Evolutionary conservation across 2,888 invertebrate genomes (phyloP), one percentile per base, ranked within the genome.

Genomic region (Scrobipalpa atriplicella): DNA sequence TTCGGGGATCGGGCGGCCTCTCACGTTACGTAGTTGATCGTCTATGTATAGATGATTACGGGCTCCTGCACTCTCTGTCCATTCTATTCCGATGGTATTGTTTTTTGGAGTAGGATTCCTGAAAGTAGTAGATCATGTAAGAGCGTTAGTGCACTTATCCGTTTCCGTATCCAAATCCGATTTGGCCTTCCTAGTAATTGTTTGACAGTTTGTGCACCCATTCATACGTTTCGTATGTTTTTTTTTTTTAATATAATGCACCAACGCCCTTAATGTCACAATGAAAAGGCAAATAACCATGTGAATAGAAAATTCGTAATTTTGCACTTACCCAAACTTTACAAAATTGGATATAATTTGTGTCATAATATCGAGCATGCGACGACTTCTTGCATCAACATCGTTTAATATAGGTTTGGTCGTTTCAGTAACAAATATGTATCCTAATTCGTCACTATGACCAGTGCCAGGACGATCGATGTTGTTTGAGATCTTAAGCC

Each of bases 371-470:
- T 75, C 41, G 10, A 73, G 52, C 64, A 71, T 73, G 16, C 66
- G 66, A 21, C 66, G 51, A 38, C 56, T 72, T 67, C 65, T 71
- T 8, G 43, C 38, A 67, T 75, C 72, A 6, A 72, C 43, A 54
- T 70, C 65, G 0, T 68, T 52, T 0, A 73, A 61, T 18, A 66
- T 65, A 7, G 39, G n/a, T 62, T 69, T 68, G 2, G 75, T 75
- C 0, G 10, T 58, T 11, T 70, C 62, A 2, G 73, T 72, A 36
- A 72, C 68, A 65, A 77, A 79, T 41, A 75, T 41, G 58, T 79
- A 79, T 0, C 77, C 76, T 18, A 76, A 61, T n/a, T 76, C 76
- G 19, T 75, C 75, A 11, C 66, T 67, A 66, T 75, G 75, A n/a
- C 67, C 66, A 2, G 71, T 67, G 1, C 75, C 75, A 11, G 72